Evolutionary conservation across 2,797 vertebrate genomes (phyloP), one percentile per base, ranked within the genome.

Genomic region (Brachyrhaphis roseni): DNA sequence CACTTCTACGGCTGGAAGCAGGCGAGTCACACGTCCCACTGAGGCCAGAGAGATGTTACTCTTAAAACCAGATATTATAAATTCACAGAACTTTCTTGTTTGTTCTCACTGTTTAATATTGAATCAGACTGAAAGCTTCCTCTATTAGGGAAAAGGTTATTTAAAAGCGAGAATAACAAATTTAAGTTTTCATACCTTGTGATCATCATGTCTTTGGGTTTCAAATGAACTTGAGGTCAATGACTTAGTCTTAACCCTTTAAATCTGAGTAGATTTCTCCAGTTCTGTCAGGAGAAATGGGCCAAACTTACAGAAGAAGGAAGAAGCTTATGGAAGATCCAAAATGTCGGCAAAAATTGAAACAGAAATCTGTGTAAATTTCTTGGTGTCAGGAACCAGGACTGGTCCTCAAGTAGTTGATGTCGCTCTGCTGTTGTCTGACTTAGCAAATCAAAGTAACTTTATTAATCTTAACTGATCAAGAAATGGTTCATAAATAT

Each of bases 1-100:
- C 98, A 99, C 95, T 99, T 99, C 94, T 99, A 93, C 0, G 98
- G 98, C 66, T 99, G 98, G 98, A 99, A 99, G 71, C 97, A 98
- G 94, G 98, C 97, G 46, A 36, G 92, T 34, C 36, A 4, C 51
- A 10, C 20, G 20, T 51, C 49, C 55, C 55, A 28, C 26, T 5
- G 28, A 31, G 10, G 28, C 57, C 57, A 31, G 62, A 66, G 62
- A 66, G 62, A 20, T 10, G 31, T 4, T 23, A 4, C 62, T 8
- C 31, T 36, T 39, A 20, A 66, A 36, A 23, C 62, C 62, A 62
- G 59, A 62, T 62, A 6, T 16, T 62, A 20, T 34, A 18, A 18
- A 64, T 16, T 34, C 20, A 8, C 57, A 62, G 28, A 62, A 62
- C 28, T 28, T 28, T 55, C 51, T 55, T 57, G 26, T 28, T 57